phyloP scores from a whole-genome alignment of 2,888 invertebrate genomes.

The Pycnomerus fuliginosus region DNA sequence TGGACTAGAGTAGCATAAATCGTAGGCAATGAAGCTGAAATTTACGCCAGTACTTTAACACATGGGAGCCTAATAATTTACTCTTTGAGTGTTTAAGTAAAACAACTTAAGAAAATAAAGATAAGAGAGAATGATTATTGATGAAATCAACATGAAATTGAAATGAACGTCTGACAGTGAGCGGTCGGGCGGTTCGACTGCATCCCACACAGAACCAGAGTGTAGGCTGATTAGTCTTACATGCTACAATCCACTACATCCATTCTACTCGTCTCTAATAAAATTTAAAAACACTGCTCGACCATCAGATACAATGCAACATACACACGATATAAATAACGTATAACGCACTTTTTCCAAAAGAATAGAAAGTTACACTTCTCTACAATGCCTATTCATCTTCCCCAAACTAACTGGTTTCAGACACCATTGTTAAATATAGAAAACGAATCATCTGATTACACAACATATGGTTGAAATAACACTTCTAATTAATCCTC shows the following conservation, averaged over 20 bases:
- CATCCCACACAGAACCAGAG: conserved; percentile 44
- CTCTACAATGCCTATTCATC: conserved; percentile 3
- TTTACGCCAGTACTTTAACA: conserved; percentile 21
- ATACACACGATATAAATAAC: conserved; percentile 19
- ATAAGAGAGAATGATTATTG: conserved; percentile 38
- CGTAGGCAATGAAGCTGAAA: conserved; percentile 12
- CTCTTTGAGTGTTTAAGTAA: conserved; percentile 24
- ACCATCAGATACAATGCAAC: conserved; percentile 14
- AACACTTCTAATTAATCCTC: too few relatives aligned
- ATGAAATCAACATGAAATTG: conserved; percentile 38
- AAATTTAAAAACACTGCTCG: conserved; percentile 24
- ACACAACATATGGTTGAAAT: neutral
- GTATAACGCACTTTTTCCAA: conserved; percentile 7
- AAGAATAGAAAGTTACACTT: conserved; percentile 4
- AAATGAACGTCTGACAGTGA: conserved; percentile 34
- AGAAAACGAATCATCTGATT: neutral
- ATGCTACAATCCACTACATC: conserved; percentile 41
- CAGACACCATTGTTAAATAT: neutral
- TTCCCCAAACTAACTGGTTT: conserved; percentile 2
- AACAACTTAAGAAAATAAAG: conserved; percentile 32
- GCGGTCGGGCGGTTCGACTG: conserved; percentile 40
- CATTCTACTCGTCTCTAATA: conserved; percentile 34
- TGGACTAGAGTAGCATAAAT: conserved; percentile 5
- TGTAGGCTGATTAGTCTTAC: conserved; percentile 46
- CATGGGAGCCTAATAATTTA: conserved; percentile 28